Conservation (phyloP, 2,888 invertebrate species). For the Drosophila neonasuta region DNA sequence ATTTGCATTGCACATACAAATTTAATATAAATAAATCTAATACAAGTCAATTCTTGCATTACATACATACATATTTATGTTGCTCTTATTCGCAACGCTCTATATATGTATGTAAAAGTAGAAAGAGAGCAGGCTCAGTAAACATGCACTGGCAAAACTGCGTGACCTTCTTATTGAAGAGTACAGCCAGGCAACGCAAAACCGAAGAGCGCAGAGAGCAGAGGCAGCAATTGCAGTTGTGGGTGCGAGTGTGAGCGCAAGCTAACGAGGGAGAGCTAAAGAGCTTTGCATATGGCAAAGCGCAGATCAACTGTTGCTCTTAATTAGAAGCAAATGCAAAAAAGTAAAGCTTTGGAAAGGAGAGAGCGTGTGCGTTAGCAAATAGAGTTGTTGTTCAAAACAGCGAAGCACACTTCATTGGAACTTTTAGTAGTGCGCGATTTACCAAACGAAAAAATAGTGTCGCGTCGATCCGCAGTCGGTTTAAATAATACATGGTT, state of each 20-base stretch:
- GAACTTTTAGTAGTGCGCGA: background rate
- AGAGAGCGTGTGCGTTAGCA: background rate
- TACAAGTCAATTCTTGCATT: no score
- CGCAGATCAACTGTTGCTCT: background rate
- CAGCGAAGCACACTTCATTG: no score
- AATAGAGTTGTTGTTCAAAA: no score
- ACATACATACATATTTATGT: no score
- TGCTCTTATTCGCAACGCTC: no score
- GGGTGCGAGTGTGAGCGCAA: no score
- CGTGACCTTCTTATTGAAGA: slow-evolving; percentile 66
- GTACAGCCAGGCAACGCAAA: background rate
- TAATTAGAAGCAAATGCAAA: background rate
- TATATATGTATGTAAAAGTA: background rate
- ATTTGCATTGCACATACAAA: no score
- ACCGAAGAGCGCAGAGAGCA: background rate
- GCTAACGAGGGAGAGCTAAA: no score
- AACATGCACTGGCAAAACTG: slow-evolving; percentile 65
- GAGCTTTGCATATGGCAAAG: background rate
- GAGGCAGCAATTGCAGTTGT: background rate
- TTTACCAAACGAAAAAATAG: background rate
- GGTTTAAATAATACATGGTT: background rate
- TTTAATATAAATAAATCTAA: no score
- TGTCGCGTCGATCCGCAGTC: slow-evolving; percentile 5
- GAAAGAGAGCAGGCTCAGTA: slow-evolving; percentile 50
- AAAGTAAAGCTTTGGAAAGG: background rate